Evolutionary conservation across 2,113 vertebrate genomes (phyloP).

Genomic region (Arvicanthis niloticus): DNA sequence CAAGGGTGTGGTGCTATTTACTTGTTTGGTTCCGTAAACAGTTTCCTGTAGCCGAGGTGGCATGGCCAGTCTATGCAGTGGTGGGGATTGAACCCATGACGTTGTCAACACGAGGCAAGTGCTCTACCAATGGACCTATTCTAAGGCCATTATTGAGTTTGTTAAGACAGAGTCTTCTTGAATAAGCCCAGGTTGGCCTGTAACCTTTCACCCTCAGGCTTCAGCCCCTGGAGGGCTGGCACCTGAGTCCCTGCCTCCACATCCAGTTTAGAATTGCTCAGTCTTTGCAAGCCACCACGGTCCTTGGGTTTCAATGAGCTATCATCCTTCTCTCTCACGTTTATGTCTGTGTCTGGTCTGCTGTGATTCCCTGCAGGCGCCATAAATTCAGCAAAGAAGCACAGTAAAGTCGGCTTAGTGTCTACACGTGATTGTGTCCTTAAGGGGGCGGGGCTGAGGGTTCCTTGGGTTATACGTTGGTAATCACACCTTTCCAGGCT

Average conservation of each 20-base stretch:
- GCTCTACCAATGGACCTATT: not conserved
- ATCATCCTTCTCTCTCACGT: too few species aligned
- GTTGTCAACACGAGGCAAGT: not conserved
- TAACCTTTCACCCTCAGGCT: not conserved
- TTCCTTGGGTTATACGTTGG: not conserved
- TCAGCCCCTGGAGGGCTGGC: not conserved
- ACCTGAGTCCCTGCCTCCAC: not conserved
- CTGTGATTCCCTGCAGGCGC: not conserved
- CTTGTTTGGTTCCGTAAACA: not conserved
- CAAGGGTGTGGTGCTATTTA: not conserved
- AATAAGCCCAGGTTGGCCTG: not conserved
- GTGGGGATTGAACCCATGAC: not conserved
- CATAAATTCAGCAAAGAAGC: not conserved
- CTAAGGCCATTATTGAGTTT: not conserved
- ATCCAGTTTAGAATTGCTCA: not conserved
- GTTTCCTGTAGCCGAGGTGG: not conserved
- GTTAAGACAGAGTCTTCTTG: not conserved
- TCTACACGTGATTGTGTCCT: not conserved
- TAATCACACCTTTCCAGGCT: not conserved
- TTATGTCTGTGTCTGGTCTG: not conserved
- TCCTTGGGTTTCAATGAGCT: not conserved
- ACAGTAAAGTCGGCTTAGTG: not conserved
- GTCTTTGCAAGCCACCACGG: not conserved
- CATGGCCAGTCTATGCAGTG: not conserved
- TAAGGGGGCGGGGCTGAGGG: not conserved